A percentile compares a stretch with the other conserved stretches of the same genome.
phyloP scores from a whole-genome alignment of 2,888 invertebrate species.

The Abrostola triplasia region DNA sequence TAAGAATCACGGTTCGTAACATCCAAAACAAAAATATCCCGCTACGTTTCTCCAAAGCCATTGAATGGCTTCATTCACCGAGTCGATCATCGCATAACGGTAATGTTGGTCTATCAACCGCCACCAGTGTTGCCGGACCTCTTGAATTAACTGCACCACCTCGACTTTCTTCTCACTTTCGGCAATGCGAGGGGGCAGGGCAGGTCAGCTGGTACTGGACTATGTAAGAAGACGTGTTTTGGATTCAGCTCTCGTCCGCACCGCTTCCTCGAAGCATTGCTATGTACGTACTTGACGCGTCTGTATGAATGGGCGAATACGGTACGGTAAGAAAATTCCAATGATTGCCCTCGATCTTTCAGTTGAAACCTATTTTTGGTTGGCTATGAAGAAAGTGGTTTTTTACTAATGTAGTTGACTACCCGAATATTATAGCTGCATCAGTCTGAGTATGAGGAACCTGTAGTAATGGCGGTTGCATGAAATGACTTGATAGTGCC shows the following conservation, averaged over 20 bases:
- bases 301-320: conserved; percentile 57
- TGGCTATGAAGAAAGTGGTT: conserved; percentile 32
- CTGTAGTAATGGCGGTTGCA: too few species aligned
- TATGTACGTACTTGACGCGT: conserved; percentile 60
- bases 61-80: conserved; percentile 83
- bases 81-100: conserved; percentile 82
- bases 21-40: conserved; percentile 76
- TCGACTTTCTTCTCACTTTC: conserved; percentile 12
- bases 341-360: conserved; percentile 56
- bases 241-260: conserved; percentile 80
- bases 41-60: conserved; percentile 76
- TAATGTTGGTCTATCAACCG: conserved; percentile 78
- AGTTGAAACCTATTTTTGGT: conserved; percentile 46
- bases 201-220: conserved; percentile 56
- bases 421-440: too few species aligned
- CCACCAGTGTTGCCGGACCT: conserved; percentile 57
- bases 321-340: conserved; percentile 63
- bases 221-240: conserved; percentile 79
- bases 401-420: background rate
- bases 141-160: conserved; percentile 13
- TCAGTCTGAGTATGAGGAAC: too few species aligned
- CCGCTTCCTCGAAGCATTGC: conserved; percentile 81
- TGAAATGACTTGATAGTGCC: too few species aligned
- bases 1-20: conserved; percentile 54
- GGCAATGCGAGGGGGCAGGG: conserved; percentile 31